A percentile compares a stretch with the other conserved stretches of the same genome.
phyloP scores from a whole-genome alignment of 2,888 invertebrate species.

The Oasisia sp. region DNA sequence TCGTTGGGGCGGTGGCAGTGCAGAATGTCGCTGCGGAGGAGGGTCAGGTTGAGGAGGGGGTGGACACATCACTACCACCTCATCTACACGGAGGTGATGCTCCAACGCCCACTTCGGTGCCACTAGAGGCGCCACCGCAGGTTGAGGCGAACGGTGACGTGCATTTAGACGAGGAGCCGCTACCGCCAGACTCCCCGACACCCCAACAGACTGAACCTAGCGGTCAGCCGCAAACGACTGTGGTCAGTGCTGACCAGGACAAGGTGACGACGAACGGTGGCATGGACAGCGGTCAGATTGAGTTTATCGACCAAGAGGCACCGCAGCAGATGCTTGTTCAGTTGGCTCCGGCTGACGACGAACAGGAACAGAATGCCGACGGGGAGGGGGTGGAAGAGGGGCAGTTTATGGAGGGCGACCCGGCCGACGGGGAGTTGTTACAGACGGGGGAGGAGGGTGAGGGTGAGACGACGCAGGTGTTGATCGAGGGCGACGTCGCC shows the following conservation, averaged over 20 bases:
- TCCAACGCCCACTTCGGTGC: not conserved
- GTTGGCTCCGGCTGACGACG: not conserved
- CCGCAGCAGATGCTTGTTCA: not conserved
- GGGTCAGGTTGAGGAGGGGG: not conserved
- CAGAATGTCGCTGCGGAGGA: no score
- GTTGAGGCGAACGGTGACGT: not conserved
- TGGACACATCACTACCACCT: not conserved
- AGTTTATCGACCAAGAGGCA: not conserved
- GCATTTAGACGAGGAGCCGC: not conserved
- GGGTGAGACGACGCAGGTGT: not conserved
- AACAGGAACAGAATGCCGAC: not conserved
- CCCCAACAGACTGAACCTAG: not conserved
- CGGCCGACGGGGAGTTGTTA: not conserved
- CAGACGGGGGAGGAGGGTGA: slow-evolving; percentile 18
- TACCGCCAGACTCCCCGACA: not conserved
- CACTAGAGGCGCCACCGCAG: not conserved
- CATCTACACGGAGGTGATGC: not conserved
- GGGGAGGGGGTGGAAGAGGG: not conserved
- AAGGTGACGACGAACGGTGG: not conserved
- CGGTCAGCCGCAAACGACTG: not conserved
- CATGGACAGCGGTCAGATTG: not conserved
- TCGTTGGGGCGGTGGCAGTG: not conserved
- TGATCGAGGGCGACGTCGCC: not conserved
- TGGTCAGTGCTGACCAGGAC: not conserved
- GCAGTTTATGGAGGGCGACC: not conserved